These are phyloP conservation scores for Crocallis elinguaria DNA, from an alignment of 2,888 invertebrate genomes.

Conservation along the genomic window DNA sequence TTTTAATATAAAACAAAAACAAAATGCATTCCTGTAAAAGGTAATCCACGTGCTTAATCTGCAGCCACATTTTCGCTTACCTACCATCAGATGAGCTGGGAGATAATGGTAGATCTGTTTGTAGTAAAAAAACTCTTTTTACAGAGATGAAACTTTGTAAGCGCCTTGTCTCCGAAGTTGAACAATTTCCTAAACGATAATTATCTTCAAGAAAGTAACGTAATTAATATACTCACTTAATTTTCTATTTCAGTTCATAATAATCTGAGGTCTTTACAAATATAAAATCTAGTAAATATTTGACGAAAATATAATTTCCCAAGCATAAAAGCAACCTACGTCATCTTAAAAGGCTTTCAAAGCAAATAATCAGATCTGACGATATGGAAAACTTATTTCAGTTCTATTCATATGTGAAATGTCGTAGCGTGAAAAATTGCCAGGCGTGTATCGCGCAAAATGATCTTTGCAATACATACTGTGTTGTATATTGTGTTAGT, in stretches of 20 bases:
- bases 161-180: no score
- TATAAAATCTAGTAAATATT: constrained; percentile 17
- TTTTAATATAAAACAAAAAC: no score
- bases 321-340: constrained; percentile 22
- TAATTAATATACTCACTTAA: not conserved
- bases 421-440: constrained; percentile 61
- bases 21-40: no score
- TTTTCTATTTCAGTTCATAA: not conserved
- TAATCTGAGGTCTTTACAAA: not conserved
- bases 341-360: constrained; percentile 33
- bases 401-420: constrained; percentile 64
- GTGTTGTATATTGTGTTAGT: no score
- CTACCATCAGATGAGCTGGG: no score
- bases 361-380: constrained; percentile 58
- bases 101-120: no score
- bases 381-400: constrained; percentile 66
- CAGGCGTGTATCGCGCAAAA: constrained; percentile 62
- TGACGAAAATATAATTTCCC: constrained; percentile 7
- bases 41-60: no score
- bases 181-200: no score
- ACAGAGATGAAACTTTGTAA: no score
- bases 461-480: constrained; percentile 49
- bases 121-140: no score
- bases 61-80: no score
- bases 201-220: no score